phyloP scores from a whole-genome alignment of 2,888 invertebrate genomes.

The Choreutis nemorana region DNA sequence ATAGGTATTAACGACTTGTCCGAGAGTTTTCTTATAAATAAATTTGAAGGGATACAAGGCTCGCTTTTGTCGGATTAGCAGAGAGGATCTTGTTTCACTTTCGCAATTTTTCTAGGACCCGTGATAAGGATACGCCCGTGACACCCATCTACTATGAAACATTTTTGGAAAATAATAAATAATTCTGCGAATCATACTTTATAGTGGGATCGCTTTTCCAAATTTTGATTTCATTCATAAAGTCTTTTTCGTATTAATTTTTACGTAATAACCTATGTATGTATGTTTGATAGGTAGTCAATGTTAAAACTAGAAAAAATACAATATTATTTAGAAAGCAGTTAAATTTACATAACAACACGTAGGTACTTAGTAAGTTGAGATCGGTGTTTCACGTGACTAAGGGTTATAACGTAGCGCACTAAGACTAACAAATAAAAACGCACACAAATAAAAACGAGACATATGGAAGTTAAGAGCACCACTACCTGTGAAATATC shows the following conservation, averaged over 20 bases:
- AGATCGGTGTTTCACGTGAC: conserved; percentile 50
- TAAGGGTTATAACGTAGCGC: conserved; percentile 53
- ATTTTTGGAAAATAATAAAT: too few relatives aligned
- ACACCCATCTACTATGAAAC: too few relatives aligned
- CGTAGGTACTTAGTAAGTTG: conserved; percentile 3
- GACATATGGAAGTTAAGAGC: conserved; percentile 62
- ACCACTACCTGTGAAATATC: conserved; percentile 64
- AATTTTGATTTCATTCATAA: too few relatives aligned
- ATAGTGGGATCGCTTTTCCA: not conserved
- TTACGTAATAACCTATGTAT: too few relatives aligned
- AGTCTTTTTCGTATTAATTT: too few relatives aligned
- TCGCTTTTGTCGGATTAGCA: conserved; percentile 67
- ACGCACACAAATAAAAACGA: too few relatives aligned
- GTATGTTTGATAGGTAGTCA: too few relatives aligned
- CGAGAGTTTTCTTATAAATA: conserved; percentile 68
- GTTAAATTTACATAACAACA: conserved; percentile 1
- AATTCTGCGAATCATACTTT: too few relatives aligned
- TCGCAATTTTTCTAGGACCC: too few relatives aligned
- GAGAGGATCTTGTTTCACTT: conserved; percentile 67
- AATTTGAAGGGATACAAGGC: conserved; percentile 68
- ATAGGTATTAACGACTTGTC: conserved; percentile 68
- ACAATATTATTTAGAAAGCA: not conserved
- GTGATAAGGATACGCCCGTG: conserved; percentile 1
- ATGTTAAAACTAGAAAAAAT: conserved; percentile 7
- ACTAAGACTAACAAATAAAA: too few relatives aligned